phyloP scores from a whole-genome alignment of 2,113 vertebrate genomes.

The Psittacara wagleri region DNA sequence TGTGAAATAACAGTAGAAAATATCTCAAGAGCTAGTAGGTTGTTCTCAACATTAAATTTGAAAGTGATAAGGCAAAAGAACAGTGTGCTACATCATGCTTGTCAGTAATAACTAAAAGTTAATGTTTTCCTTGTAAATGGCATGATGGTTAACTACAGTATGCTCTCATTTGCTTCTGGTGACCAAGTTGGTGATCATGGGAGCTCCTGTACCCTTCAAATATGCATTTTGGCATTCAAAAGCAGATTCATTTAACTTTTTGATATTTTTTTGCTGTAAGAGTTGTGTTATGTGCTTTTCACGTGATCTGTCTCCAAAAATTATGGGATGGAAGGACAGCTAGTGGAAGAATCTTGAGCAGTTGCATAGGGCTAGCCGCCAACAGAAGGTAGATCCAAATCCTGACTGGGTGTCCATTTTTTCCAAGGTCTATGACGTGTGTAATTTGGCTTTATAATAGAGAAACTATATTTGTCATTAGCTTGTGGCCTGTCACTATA shows the following conservation, averaged over 20 bases:
- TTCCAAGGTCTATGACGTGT: background rate
- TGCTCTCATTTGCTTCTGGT: background rate
- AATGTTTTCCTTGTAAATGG: background rate
- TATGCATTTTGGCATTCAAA: background rate
- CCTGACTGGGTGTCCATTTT: background rate
- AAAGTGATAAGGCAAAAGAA: background rate
- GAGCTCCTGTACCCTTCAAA: background rate
- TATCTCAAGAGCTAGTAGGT: background rate
- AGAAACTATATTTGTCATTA: background rate
- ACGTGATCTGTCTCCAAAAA: background rate
- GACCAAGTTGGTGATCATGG: background rate
- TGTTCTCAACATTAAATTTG: background rate
- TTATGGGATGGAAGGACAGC: background rate
- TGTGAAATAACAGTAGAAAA: background rate
- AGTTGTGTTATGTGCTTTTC: background rate
- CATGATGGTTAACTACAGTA: background rate
- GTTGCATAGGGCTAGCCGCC: background rate
- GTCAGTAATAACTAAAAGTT: background rate
- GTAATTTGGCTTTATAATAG: background rate
- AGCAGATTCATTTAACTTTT: background rate
- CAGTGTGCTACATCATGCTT: background rate
- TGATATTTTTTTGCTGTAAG: background rate
- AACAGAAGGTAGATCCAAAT: background rate
- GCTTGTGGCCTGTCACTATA: background rate
- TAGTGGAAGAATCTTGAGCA: background rate